phyloP scores from a whole-genome alignment of 2,797 vertebrate genomes.

The Squalus acanthias region DNA sequence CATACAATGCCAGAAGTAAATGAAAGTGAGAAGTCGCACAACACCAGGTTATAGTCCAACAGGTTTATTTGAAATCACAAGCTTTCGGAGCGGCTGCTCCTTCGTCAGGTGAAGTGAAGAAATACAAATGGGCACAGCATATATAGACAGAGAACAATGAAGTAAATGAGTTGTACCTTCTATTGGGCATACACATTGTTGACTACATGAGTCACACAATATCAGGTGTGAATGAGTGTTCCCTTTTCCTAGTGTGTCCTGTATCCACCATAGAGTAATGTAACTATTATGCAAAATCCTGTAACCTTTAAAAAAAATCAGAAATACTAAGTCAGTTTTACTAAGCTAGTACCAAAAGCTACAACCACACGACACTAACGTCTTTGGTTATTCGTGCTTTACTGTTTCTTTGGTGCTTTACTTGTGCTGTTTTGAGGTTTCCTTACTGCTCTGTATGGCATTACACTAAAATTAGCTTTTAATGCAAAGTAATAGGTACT shows the following conservation, averaged over 20 bases:
- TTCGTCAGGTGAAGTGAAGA: too few relatives aligned
- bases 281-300: neutral
- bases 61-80: too few relatives aligned
- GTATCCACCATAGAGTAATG: neutral
- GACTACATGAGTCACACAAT: neutral
- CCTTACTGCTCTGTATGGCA: neutral
- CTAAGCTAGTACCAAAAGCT: neutral
- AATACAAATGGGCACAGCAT: too few relatives aligned
- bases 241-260: neutral
- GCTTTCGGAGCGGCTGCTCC: too few relatives aligned
- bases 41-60: too few relatives aligned
- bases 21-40: neutral
- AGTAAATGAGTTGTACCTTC: neutral
- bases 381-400: neutral
- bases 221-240: neutral
- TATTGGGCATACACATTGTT: neutral
- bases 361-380: neutral
- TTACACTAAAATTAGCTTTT: neutral
- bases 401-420: neutral
- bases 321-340: neutral
- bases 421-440: neutral
- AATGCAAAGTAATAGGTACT: slow-evolving; percentile 25
- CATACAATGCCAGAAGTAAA: neutral
- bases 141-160: too few relatives aligned
- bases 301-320: neutral